Base-by-base conservation (phyloP, 2,888 invertebrate species). In the Cyclophora albipunctata region DNA sequence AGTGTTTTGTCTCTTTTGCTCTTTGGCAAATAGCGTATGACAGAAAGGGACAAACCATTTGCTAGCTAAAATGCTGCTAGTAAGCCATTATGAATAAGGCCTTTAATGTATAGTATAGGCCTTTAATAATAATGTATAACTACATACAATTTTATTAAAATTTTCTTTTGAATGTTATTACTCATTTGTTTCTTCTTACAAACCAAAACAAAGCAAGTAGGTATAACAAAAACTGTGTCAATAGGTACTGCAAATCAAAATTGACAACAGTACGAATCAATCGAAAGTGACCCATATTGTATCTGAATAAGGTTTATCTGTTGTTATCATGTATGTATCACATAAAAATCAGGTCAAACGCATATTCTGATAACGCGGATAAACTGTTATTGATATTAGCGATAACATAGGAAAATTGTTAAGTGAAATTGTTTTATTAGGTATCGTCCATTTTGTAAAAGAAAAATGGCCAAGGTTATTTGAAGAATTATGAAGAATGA, bases 261-360 rank as follows among this genome's bases (percentile, higher is more conserved):
- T 53, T 61, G 53, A 51, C 46, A 45, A 49, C 51, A 48, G 37
- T 37, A 20, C 42, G 53, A 34, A 48, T 20, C 53, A 66, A 49
- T 55, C 46, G 7, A 72, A 69, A 68, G 59, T 60, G 45, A 49
- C 50, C 57, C 58, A 56, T 78, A 70, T 57, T 40, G 1, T 40
- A n/a, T 50, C 46, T 37, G 4, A 42, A 60, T 62, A 70, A 62
- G 64, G 54, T 50, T 60, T 55, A 57, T 50, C 44, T 44, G 52
- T 53, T 44, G 58, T 75, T 81, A 81, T 83, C 78, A 58, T 55
- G 58, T 65, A 75, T 59, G 64, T 64, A 67, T 57, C 57, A 60
- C 62, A 58, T 69, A 55, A 61, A 67, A 85, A 80, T 80, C 75
- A 72, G 85, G 84, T 82, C 85, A 83, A 73, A 78, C 69, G 66